Evolutionary conservation across 2,888 invertebrate species (phyloP).

Genomic region (Sarcophaga subvicina): DNA sequence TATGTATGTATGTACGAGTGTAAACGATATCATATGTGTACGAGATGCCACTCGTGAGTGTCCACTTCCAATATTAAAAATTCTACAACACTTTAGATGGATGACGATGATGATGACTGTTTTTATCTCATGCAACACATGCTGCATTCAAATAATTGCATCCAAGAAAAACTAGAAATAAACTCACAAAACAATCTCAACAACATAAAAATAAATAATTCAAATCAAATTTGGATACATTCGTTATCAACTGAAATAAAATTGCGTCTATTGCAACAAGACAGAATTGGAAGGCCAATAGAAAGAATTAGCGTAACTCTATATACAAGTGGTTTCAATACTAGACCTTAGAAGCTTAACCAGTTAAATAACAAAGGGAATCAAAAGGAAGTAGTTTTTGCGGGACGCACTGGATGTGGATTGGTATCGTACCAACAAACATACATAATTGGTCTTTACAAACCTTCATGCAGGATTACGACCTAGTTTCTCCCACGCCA

Average conservation of each 20-base stretch:
- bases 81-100: constrained; percentile 48
- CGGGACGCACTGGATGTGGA: no score
- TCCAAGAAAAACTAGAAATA: constrained; percentile 38
- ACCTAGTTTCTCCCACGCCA: no score
- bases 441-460: no score
- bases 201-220: constrained; percentile 68
- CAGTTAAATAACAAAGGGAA: no score
- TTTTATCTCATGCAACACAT: constrained; percentile 31
- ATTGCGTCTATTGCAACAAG: constrained; percentile 53
- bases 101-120: constrained; percentile 21
- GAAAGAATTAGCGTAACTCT: constrained; percentile 19
- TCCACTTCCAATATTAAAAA: constrained; percentile 27
- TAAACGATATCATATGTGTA: no score
- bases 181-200: constrained; percentile 63
- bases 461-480: no score
- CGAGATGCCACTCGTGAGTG: neutral
- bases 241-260: constrained; percentile 62
- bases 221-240: constrained; percentile 69
- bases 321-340: no score
- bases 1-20: neutral
- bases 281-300: constrained; percentile 23
- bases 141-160: constrained; percentile 67
- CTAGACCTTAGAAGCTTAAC: no score
- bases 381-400: no score
- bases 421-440: no score